These are phyloP conservation scores for Pararge aegeria DNA, from an alignment of 1,140 invertebrate species.

Conservation along the genomic window DNA sequence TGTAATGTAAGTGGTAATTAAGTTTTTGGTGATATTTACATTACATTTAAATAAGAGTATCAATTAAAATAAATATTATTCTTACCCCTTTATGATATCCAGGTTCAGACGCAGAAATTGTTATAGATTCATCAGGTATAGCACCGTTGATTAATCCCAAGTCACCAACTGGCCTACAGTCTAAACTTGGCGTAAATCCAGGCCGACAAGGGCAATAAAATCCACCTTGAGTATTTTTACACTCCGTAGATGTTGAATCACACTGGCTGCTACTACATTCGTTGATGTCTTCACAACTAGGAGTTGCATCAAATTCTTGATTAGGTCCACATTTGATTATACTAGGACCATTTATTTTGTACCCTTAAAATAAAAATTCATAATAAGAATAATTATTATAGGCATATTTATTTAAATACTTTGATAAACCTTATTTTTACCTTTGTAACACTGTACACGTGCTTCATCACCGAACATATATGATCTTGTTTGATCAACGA, in stretches of 20 bases:
- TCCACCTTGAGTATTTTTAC: constrained; percentile 93
- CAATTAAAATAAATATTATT: background rate
- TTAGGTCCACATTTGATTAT: constrained; percentile 93
- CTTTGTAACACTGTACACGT: constrained; percentile 94
- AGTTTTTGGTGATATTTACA: too few relatives aligned
- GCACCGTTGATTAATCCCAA: constrained; percentile 93
- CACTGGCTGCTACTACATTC: constrained; percentile 95
- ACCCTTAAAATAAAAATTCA: constrained; percentile 42
- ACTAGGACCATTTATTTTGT: constrained; percentile 82
- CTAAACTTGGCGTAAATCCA: constrained; percentile 92
- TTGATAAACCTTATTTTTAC: constrained; percentile 73
- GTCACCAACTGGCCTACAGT: constrained; percentile 93
- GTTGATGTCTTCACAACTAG: constrained; percentile 95
- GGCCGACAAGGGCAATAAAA: constrained; percentile 94
- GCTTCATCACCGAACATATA: constrained; percentile 96
- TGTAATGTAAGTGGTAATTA: constrained; percentile 44
- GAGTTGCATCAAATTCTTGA: constrained; percentile 91
- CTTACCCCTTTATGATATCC: constrained; percentile 90
- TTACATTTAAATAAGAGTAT: too few relatives aligned
- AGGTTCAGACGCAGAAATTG: constrained; percentile 89
- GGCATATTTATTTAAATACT: background rate
- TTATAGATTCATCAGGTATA: constrained; percentile 93
- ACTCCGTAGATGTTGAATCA: constrained; percentile 94
- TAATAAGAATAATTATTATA: constrained; percentile 1
- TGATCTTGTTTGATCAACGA: constrained; percentile 86